Evolutionary conservation across 35 echinoderm and acorn worm genomes (phyloP).

Genomic region (Chiridota heheva): DNA sequence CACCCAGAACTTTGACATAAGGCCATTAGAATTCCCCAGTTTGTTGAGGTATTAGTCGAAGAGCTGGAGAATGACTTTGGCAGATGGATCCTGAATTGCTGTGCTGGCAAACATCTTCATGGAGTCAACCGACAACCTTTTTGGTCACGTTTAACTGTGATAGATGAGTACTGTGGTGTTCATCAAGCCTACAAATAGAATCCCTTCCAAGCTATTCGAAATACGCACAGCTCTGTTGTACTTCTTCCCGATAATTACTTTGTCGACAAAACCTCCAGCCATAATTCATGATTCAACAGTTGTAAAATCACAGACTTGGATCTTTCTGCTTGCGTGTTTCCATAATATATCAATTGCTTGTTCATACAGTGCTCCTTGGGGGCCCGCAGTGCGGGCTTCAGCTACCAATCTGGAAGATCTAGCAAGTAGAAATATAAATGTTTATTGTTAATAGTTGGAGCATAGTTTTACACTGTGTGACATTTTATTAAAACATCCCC

Average conservation of each 20-base stretch:
- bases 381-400: no score
- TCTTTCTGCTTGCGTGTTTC: background rate
- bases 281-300: constrained; percentile 22
- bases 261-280: constrained; percentile 10
- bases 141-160: background rate
- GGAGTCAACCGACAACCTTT: background rate
- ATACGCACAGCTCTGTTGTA: constrained; percentile 16
- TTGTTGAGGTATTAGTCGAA: background rate
- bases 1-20: constrained; percentile 35
- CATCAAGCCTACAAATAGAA: constrained; percentile 9
- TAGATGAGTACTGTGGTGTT: background rate
- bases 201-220: constrained; percentile 6
- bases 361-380: constrained; percentile 4
- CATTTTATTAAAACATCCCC: no score
- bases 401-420: no score
- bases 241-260: background rate
- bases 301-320: background rate
- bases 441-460: no score
- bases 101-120: background rate
- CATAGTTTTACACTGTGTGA: no score
- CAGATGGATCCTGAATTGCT: background rate
- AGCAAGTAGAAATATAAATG: no score
- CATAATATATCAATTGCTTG: constrained; percentile 18
- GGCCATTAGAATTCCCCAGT: background rate
- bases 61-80: background rate